These are phyloP conservation scores for Aphis gossypii DNA, from an alignment of 1,140 invertebrate species.

Conservation along the genomic window DNA sequence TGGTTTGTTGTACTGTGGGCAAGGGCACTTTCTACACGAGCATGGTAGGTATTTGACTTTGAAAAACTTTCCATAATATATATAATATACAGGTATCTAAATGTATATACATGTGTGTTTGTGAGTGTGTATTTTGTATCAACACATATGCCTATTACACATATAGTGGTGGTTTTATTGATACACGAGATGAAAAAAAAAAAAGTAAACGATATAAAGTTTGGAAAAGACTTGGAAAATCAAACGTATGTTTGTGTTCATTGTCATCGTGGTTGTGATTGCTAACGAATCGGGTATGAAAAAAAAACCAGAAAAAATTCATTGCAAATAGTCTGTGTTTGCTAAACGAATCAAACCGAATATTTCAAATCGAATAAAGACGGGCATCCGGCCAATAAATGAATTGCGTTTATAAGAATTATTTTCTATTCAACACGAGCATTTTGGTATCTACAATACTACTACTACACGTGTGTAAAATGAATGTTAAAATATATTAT, in stretches of 20 bases:
- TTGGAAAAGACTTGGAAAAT: conserved; percentile 1
- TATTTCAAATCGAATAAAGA: conserved; percentile 40
- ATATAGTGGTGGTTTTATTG: background rate
- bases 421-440: background rate
- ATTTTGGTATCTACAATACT: background rate
- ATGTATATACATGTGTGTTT: background rate
- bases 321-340: conserved; percentile 32
- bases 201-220: conserved; percentile 4
- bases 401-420: background rate
- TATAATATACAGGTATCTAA: background rate
- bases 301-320: conserved; percentile 23
- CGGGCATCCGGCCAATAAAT: conserved; percentile 14
- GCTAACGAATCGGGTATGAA: conserved; percentile 47
- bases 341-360: conserved; percentile 43
- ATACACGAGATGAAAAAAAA: background rate
- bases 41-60: background rate
- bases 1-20: background rate
- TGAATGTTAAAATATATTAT: background rate
- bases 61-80: background rate
- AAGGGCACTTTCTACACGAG: background rate
- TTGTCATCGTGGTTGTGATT: conserved; percentile 26
- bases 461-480: background rate
- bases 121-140: background rate
- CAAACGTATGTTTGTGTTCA: conserved; percentile 17
- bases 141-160: background rate